Percentiles rank a stretch among this genome's conserved stretches.
phyloP scores from a whole-genome alignment of 2,113 vertebrate species.

The Mus spicilegus region DNA sequence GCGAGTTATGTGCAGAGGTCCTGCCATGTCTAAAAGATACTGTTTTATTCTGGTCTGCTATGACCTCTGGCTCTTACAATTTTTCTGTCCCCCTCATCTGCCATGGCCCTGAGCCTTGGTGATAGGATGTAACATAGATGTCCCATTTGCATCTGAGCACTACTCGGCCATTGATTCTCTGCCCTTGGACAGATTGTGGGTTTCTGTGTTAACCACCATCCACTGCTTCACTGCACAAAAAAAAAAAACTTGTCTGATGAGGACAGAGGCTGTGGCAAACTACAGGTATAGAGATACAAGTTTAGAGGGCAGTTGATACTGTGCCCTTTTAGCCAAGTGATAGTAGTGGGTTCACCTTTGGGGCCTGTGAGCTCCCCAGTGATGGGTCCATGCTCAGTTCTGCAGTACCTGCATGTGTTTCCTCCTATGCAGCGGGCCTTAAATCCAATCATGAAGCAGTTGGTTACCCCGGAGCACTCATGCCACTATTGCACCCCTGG shows the following conservation, averaged over 20 bases:
- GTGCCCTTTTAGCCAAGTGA: not conserved
- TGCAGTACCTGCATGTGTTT: no score
- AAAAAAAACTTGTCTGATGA: not conserved
- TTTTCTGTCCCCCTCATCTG: not conserved
- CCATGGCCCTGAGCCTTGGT: not conserved
- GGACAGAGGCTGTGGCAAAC: not conserved
- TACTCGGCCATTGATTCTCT: not conserved
- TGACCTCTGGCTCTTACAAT: not conserved
- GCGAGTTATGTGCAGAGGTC: not conserved
- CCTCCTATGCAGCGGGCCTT: no score
- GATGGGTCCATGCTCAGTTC: not conserved
- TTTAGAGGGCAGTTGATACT: not conserved
- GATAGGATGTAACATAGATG: not conserved
- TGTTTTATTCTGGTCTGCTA: not conserved
- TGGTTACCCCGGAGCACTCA: not conserved
- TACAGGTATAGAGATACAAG: not conserved
- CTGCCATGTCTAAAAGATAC: not conserved
- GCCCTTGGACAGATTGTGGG: not conserved
- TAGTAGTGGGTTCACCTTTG: not conserved
- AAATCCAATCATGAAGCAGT: not conserved
- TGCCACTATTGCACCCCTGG: not conserved
- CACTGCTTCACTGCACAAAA: not conserved
- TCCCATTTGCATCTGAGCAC: not conserved
- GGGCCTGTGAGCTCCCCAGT: not conserved
- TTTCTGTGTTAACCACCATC: not conserved